Base-by-base conservation (phyloP, 2,797 vertebrate species). In the Rhynchotus rufescens region DNA sequence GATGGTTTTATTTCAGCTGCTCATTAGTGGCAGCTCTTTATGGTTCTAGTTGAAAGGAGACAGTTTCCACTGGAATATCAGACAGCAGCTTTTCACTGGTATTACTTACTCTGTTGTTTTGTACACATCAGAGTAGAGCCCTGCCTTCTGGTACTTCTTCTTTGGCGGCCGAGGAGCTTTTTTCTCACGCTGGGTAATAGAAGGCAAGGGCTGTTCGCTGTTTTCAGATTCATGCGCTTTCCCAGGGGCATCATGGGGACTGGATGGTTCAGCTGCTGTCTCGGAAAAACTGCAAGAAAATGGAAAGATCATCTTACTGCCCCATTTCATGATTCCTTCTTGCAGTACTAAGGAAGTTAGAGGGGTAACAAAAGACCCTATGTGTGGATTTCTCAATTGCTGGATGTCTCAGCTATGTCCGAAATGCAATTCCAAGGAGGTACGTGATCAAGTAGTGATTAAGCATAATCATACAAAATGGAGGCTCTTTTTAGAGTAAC, bases 61-160 rank as follows among this genome's bases (percentile, higher is more conserved):
- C 14, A 44, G 16, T 32, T 78, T 69, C 56, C 73, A 60, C 45
- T 7, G 71, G 77, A n/a, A 10, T 49, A 44, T 10, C 47, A 83
- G 86, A 75, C 42, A 86, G 74, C 42, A 81, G 75, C 26, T 80
- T 77, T 51, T 9, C 75, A 40, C 45, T 10, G 7, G 11, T 67
- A 25, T 69, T 92, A 98, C 99, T 99, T 96, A 99, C 99, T 99
- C 99, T 88, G 98, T 97, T 36, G 98, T 99, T 98, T 99, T 99
- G 97, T 99, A 99, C 94, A 99, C 98, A 25, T 99, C 99, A 12
- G 99, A 99, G 97, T 99, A 99, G 84, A 99, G 98, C 78, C 99
- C 99, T 25, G 99, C 99, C 95, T 98, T 99, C 97, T 99, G 98
- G 96, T 99, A 99, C 79, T 97, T 99, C 98, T 99, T 99, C 96